Conservation (phyloP, 2,113 vertebrate genomes). For the Anoplopoma fimbria region DNA sequence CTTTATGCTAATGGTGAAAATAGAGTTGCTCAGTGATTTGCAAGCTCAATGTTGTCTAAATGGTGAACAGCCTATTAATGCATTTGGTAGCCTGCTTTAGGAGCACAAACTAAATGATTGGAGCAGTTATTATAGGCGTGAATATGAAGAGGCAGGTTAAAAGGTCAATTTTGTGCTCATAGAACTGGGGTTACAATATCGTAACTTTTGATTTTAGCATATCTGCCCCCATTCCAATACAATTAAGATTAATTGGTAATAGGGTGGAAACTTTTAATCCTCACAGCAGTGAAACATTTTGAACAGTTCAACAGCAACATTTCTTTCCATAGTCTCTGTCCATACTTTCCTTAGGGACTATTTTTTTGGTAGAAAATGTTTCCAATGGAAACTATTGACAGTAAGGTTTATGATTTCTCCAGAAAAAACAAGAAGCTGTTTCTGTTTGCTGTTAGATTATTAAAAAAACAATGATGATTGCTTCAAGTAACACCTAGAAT, state of each 20-base stretch:
- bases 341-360: neutral
- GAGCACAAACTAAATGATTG: neutral
- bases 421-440: neutral
- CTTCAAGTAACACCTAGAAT: neutral
- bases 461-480: neutral
- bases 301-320: neutral
- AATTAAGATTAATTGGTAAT: neutral
- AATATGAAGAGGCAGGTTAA: neutral
- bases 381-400: neutral
- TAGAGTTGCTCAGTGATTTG: slow-evolving; percentile 19
- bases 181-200: neutral
- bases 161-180: neutral
- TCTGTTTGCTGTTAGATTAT: neutral
- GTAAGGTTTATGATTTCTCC: neutral
- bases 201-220: neutral
- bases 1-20: slow-evolving; percentile 13
- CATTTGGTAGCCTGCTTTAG: neutral
- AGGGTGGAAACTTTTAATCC: neutral
- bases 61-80: neutral
- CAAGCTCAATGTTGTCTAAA: neutral
- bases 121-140: neutral
- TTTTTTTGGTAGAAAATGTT: neutral
- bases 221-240: neutral
- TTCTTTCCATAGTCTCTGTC: neutral
- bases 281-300: neutral